Evolutionary conservation across 2,113 vertebrate genomes (phyloP).

Genomic region (Sceloporus undulatus): DNA sequence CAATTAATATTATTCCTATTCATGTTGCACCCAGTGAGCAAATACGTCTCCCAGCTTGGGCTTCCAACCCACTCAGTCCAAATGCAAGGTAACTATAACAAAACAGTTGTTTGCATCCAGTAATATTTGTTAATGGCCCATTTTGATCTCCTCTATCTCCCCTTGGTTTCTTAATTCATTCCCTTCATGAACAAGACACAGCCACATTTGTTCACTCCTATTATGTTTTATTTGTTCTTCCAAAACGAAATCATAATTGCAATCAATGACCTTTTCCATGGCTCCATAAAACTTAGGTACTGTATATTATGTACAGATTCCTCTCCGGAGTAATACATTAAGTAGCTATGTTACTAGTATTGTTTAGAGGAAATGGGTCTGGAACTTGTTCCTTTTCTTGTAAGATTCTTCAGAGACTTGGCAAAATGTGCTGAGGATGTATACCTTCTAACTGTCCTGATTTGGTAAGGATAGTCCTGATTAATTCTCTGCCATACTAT

Average conservation of each 20-base stretch:
- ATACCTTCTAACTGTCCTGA: no score
- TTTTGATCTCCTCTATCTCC: conserved; percentile 67
- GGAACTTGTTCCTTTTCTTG: background rate
- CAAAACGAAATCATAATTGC: conserved; percentile 42
- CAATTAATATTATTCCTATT: conserved; percentile 69
- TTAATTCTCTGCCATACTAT: no score
- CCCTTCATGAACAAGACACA: conserved; percentile 46
- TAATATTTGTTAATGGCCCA: conserved; percentile 72
- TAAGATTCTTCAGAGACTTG: background rate
- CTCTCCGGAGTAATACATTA: background rate
- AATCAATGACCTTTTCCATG: conserved; percentile 27
- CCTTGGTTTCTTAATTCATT: conserved; percentile 26
- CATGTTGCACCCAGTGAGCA: conserved; percentile 68
- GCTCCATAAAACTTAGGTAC: background rate
- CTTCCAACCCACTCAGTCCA: conserved; percentile 52
- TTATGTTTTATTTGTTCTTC: conserved; percentile 55
- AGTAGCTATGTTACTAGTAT: background rate
- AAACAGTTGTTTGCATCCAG: conserved; percentile 56
- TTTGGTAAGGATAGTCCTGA: no score
- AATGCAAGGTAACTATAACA: conserved; percentile 57
- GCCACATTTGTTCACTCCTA: conserved; percentile 72
- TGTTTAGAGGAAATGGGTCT: background rate
- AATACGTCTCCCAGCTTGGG: conserved; percentile 65
- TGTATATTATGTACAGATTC: background rate
- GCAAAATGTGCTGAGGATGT: background rate